Evolutionary conservation across 2,797 vertebrate genomes (phyloP), one percentile per base, ranked within the genome.

Genomic region (Podarcis siculus): DNA sequence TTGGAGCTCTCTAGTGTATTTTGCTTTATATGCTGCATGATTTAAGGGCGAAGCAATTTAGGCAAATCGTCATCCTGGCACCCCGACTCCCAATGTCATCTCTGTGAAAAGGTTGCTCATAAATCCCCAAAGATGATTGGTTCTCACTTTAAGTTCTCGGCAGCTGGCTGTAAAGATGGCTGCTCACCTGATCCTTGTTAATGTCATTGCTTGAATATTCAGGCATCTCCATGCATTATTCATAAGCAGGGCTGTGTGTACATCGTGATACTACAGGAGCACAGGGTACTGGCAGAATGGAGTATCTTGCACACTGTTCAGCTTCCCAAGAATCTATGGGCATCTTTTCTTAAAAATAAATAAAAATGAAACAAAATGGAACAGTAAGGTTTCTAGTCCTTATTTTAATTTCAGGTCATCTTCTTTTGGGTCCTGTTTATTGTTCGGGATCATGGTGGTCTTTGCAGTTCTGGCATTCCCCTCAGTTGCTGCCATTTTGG

Each of bases 11-110:
- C 84, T 1, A 25, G 39, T 84, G 19, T 72, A 37, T 88, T 55
- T 75, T 90, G 86, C 76, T 87, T 89, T 95, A 90, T 91, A 84
- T 89, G 30, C 71, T 35, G 13, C 81, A 71, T 86, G 61, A 83
- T 90, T 93, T 90, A 81, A 93, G n/a, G 83, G 3, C 21, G 90
- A 75, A 86, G 32, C 66, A 76, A 55, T 91, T 89, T 39, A 37
- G 21, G 25, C 1, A 83, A 88, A 88, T 88, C 7, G 58, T 2
- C 0, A 3, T 37, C 23, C 23, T 12, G 35, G 37, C 39, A 23
- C 12, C n/a, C 21, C 83, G 71, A 82, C 64, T 0, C 17, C 0
- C 0, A 0, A 8, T 58, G 76, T 84, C 32, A 12, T 13, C 5
- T 89, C 1, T 86, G 2, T 86, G 19, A n/a, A 42, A 72, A 32